Conservation (phyloP, 2,113 vertebrate species). For the human (Homo sapiens) region DNA sequence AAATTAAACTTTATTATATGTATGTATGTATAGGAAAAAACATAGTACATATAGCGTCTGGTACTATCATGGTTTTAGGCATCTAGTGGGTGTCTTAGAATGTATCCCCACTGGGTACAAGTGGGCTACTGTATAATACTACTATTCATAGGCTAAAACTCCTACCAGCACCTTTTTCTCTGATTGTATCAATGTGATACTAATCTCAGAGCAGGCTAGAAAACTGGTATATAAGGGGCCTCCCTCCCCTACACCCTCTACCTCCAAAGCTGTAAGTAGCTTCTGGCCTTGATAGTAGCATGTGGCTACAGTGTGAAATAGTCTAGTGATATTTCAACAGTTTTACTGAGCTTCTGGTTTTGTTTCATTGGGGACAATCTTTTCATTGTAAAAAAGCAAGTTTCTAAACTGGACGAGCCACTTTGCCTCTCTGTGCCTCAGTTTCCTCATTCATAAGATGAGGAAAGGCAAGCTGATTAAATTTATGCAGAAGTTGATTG, state of each 20-base stretch:
- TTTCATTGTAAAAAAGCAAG: background rate
- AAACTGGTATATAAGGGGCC: background rate
- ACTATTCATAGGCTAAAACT: constrained; percentile 42
- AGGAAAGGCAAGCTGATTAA: background rate
- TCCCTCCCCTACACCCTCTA: accelerated
- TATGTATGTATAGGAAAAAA: background rate
- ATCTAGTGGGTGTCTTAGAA: background rate
- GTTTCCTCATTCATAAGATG: background rate
- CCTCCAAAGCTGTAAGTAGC: background rate
- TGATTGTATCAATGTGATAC: background rate
- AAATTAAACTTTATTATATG: background rate
- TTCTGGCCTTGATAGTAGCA: background rate
- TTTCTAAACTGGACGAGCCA: background rate
- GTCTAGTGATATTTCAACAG: background rate
- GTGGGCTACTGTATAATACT: background rate
- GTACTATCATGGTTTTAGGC: background rate
- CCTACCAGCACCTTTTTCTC: constrained; percentile 37
- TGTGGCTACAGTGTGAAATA: background rate
- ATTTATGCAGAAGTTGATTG: background rate
- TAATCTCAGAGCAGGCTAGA: background rate
- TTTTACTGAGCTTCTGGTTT: background rate
- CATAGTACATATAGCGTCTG: background rate
- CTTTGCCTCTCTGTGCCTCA: background rate
- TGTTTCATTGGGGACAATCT: background rate
- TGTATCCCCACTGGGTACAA: background rate